Percentiles rank a stretch among this genome's conserved stretches.
phyloP scores from a whole-genome alignment of 2,888 invertebrate genomes.

The Polietes domitor region DNA sequence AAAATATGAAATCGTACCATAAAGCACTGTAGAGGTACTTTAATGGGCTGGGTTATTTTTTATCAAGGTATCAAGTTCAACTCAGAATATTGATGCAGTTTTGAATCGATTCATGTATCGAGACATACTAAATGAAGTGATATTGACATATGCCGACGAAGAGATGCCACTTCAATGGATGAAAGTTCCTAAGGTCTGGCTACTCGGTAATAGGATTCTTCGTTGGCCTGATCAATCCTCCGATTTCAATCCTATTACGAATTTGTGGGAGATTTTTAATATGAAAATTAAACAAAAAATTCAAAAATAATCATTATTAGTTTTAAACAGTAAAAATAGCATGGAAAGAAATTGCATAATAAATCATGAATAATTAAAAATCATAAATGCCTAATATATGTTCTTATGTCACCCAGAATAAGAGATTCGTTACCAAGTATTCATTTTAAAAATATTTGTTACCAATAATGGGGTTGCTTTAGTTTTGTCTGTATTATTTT shows the following conservation, averaged over 20 bases:
- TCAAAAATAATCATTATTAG: background rate
- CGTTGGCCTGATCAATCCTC: background rate
- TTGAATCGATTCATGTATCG: background rate
- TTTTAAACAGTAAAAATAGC: background rate
- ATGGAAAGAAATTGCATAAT: conserved; percentile 8
- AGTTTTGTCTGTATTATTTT: no score
- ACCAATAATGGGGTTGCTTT: no score
- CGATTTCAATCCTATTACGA: conserved; percentile 19
- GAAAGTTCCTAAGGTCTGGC: background rate
- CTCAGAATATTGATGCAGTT: background rate
- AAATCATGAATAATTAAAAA: background rate
- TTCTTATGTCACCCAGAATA: conserved; percentile 8
- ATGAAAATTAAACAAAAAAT: background rate
- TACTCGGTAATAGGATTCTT: background rate
- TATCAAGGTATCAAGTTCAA: background rate
- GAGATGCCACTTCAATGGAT: background rate
- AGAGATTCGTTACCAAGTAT: background rate
- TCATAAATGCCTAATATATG: background rate
- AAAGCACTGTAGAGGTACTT: conserved; percentile 11
- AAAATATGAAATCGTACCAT: background rate
- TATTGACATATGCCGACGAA: background rate
- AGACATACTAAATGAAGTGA: background rate
- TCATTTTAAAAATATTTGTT: no score
- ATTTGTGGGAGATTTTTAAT: background rate
- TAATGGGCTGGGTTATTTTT: conserved; percentile 17